phyloP scores from a whole-genome alignment of 2,113 vertebrate genomes.

The Nothoprocta pentlandii region DNA sequence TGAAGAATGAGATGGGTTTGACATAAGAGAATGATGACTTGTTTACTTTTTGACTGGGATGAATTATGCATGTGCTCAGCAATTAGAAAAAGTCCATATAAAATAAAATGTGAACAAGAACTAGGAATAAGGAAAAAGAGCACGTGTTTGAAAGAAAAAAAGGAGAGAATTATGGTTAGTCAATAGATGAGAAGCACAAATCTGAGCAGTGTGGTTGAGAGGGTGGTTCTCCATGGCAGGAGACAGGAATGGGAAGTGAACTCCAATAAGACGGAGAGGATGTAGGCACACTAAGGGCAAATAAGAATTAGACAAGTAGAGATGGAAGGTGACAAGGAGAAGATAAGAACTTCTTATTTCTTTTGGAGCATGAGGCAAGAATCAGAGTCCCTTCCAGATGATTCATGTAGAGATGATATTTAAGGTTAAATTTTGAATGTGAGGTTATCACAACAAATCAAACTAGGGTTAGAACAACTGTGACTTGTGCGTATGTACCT shows the following conservation, averaged over 20 bases:
- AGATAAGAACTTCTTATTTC: background rate
- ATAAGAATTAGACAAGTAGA: background rate
- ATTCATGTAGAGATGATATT: background rate
- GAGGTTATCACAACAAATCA: background rate
- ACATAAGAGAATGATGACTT: background rate
- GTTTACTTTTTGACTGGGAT: background rate
- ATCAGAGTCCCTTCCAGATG: background rate
- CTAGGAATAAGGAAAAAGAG: background rate
- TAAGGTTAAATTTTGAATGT: background rate
- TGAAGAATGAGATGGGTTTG: background rate
- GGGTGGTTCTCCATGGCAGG: no score
- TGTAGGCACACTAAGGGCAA: background rate
- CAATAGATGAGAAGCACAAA: background rate
- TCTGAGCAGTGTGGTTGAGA: rapidly evolving
- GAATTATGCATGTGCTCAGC: background rate
- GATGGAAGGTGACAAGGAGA: background rate
- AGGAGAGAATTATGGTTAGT: background rate
- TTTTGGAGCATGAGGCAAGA: background rate
- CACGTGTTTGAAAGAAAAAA: background rate
- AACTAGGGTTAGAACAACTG: background rate
- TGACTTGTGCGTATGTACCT: no score
- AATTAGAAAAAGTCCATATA: background rate
- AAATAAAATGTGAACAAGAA: background rate
- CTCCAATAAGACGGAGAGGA: background rate
- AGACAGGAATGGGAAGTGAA: background rate